phyloP scores from a whole-genome alignment of 2,797 vertebrate species.

The Hemitrygon akajei region DNA sequence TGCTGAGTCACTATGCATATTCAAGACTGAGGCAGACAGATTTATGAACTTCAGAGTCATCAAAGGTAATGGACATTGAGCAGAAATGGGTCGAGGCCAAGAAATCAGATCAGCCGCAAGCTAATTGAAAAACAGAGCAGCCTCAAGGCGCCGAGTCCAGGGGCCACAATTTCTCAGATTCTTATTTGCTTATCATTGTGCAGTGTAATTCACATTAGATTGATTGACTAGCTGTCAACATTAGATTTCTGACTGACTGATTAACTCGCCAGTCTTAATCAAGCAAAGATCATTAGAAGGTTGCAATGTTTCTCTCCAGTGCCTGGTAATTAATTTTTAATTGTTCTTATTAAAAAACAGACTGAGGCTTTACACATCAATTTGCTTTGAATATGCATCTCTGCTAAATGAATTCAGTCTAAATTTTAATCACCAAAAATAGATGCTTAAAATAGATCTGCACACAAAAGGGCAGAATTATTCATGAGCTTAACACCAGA shows the following conservation, averaged over 20 bases:
- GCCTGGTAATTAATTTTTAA: slow-evolving; percentile 6
- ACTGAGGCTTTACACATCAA: background rate
- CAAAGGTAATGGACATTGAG: too few species aligned
- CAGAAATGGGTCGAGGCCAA: too few species aligned
- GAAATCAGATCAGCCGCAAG: too few species aligned
- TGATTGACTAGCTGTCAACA: slow-evolving; percentile 25
- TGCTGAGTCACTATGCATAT: too few species aligned
- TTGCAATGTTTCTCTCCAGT: background rate
- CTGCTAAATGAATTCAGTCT: background rate
- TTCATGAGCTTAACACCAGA: background rate
- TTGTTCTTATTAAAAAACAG: slow-evolving; percentile 11
- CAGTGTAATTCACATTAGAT: background rate
- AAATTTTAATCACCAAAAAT: background rate
- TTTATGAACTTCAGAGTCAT: too few species aligned
- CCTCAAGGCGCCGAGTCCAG: too few species aligned
- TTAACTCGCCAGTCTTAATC: background rate
- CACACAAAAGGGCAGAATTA: background rate
- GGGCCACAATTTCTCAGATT: too few species aligned
- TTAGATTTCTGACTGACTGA: background rate
- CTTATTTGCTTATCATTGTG: background rate
- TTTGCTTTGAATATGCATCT: background rate
- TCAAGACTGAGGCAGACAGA: too few species aligned
- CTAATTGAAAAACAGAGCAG: too few species aligned
- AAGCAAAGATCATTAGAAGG: background rate
- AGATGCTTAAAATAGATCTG: background rate